A percentile compares a stretch with the other conserved stretches of the same genome.
These are phyloP conservation scores for Drosophila jambulina DNA, from an alignment of 1,140 invertebrate species.

Conservation along the genomic window DNA sequence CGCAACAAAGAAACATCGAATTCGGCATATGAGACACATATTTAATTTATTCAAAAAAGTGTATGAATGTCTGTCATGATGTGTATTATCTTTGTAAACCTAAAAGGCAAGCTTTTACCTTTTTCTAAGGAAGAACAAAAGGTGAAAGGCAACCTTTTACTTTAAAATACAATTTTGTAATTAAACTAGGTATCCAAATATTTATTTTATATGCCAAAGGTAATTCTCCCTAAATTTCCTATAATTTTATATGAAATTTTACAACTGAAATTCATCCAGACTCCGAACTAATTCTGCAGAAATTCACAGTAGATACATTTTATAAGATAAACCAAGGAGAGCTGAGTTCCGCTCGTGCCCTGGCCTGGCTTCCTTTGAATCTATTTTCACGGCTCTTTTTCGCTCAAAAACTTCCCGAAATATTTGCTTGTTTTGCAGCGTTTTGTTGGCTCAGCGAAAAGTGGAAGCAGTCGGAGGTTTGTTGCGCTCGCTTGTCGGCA, in stretches of 20 bases:
- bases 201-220: too few relatives aligned
- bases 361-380: not conserved
- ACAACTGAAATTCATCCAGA: too few relatives aligned
- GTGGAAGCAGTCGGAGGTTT: conserved; percentile 48
- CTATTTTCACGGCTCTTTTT: conserved; percentile 22
- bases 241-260: not conserved
- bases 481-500: conserved; percentile 21
- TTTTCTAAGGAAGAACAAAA: not conserved
- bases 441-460: conserved; percentile 68
- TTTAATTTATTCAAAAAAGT: not conserved
- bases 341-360: conserved; percentile 13
- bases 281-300: not conserved
- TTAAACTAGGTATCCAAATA: not conserved
- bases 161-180: not conserved
- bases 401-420: conserved; percentile 28
- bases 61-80: not conserved
- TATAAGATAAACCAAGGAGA: not conserved
- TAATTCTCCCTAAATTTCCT: not conserved
- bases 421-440: conserved; percentile 36
- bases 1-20: not conserved
- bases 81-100: not conserved
- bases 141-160: not conserved
- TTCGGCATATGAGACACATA: not conserved
- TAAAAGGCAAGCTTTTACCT: not conserved
- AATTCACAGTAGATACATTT: not conserved